Evolutionary conservation across 2,113 vertebrate genomes (phyloP).

Genomic region (Cavia aperea): DNA sequence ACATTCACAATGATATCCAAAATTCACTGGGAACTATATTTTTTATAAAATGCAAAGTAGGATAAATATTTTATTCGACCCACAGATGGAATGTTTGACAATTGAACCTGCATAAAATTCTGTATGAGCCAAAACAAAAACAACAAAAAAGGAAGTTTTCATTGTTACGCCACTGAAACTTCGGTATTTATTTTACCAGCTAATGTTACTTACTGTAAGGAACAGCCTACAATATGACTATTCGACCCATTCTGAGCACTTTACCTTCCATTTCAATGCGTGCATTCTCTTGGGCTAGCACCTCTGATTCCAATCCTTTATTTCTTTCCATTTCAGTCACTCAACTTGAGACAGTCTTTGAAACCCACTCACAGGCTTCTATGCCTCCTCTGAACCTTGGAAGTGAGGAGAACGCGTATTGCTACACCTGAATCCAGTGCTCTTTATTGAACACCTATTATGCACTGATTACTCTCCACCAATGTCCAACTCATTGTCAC

Average conservation of each 20-base stretch:
- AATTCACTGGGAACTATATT: background rate
- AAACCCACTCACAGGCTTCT: background rate
- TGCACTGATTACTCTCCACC: background rate
- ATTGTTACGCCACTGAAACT: background rate
- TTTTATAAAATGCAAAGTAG: background rate
- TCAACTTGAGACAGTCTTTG: background rate
- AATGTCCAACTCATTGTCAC: background rate
- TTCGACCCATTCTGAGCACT: background rate
- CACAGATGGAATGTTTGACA: background rate
- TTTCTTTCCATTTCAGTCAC: background rate
- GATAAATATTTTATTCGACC: background rate
- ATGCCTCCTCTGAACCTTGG: background rate
- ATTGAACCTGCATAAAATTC: background rate
- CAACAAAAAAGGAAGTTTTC: background rate
- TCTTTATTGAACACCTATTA: background rate
- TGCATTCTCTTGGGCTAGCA: background rate
- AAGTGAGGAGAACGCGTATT: background rate
- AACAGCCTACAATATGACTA: background rate
- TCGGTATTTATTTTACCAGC: background rate
- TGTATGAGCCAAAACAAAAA: background rate
- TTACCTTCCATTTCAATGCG: background rate
- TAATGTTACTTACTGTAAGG: background rate
- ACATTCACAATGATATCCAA: background rate
- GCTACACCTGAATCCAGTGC: background rate
- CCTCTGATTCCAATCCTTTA: background rate